Evolutionary conservation across 2,113 vertebrate genomes (phyloP).

Genomic region (Ciconia boyciana): DNA sequence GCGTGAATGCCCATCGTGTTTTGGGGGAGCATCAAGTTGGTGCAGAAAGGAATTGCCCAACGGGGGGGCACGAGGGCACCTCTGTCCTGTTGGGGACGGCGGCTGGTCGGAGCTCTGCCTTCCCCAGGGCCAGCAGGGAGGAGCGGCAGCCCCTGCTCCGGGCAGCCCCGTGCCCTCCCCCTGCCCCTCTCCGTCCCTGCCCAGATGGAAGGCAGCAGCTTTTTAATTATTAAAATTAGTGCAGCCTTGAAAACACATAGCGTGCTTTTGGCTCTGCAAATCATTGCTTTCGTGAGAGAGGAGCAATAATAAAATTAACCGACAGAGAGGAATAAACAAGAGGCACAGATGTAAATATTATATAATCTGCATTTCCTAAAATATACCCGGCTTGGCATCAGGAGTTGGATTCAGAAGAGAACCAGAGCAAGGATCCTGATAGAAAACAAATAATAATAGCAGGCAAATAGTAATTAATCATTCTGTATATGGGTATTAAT

Average conservation of each 20-base stretch:
- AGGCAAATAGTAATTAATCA: slow-evolving; percentile 42
- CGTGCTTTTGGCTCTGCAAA: slow-evolving; percentile 37
- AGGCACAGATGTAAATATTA: slow-evolving; percentile 68
- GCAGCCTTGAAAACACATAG: slow-evolving; percentile 24
- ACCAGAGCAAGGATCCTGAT: slow-evolving; percentile 5
- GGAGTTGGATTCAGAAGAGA: not conserved
- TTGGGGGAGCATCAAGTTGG: fast-evolving
- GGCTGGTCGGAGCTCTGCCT: not conserved
- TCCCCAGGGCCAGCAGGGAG: not conserved
- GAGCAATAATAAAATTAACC: slow-evolving; percentile 42
- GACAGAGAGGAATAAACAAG: slow-evolving; percentile 43
- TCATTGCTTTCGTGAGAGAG: slow-evolving; percentile 29
- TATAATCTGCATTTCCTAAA: slow-evolving; percentile 56
- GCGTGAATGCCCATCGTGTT: fast-evolving
- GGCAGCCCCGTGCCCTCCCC: fast-evolving
- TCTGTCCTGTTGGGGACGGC: fast-evolving
- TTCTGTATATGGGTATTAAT: not conserved
- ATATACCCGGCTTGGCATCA: slow-evolving; percentile 37
- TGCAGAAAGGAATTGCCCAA: not conserved
- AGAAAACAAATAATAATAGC: slow-evolving; percentile 44
- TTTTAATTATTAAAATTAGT: slow-evolving; percentile 62
- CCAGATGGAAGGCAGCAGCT: slow-evolving; percentile 38
- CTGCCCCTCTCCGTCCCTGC: not conserved
- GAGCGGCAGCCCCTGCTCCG: not conserved
- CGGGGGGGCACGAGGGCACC: fast-evolving